Conservation (phyloP, 2,888 invertebrate genomes). For the Kuschelorhynchus macadamiae region DNA sequence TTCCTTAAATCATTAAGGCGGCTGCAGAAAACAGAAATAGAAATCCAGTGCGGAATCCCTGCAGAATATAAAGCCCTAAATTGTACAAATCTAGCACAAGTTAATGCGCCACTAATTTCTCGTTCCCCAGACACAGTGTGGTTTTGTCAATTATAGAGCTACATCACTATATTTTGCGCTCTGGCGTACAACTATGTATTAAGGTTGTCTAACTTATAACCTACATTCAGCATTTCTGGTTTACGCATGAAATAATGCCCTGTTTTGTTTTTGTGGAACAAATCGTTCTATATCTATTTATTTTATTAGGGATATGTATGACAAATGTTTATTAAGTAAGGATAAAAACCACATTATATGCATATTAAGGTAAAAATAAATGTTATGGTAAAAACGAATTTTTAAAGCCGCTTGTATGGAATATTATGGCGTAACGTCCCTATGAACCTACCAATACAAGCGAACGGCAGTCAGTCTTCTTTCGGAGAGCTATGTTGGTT, state of each 20-base stretch:
- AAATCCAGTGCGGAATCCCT: constrained; percentile 44
- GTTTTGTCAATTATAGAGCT: constrained; percentile 61
- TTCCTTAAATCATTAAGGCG: constrained; percentile 55
- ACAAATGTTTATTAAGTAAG: too few species aligned
- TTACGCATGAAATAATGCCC: constrained; percentile 39
- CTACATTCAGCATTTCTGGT: constrained; percentile 48
- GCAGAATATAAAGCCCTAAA: constrained; percentile 49
- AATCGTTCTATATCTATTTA: too few species aligned
- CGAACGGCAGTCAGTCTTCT: too few species aligned
- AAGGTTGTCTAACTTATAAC: constrained; percentile 59
- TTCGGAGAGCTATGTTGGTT: too few species aligned
- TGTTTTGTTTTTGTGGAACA: constrained; percentile 12
- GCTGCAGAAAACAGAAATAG: constrained; percentile 47
- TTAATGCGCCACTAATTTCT: constrained; percentile 62
- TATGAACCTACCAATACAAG: too few species aligned
- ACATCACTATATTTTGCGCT: constrained; percentile 58
- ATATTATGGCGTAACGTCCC: too few species aligned
- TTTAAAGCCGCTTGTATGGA: too few species aligned
- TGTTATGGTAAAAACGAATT: too few species aligned
- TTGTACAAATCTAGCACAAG: constrained; percentile 60
- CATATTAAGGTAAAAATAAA: too few species aligned
- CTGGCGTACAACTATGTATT: constrained; percentile 58
- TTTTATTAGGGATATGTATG: too few species aligned
- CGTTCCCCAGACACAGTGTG: constrained; percentile 58
- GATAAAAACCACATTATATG: too few species aligned